Conservation (phyloP, 92 coral and sea anemone genomes). For the Micromussa lordhowensis region DNA sequence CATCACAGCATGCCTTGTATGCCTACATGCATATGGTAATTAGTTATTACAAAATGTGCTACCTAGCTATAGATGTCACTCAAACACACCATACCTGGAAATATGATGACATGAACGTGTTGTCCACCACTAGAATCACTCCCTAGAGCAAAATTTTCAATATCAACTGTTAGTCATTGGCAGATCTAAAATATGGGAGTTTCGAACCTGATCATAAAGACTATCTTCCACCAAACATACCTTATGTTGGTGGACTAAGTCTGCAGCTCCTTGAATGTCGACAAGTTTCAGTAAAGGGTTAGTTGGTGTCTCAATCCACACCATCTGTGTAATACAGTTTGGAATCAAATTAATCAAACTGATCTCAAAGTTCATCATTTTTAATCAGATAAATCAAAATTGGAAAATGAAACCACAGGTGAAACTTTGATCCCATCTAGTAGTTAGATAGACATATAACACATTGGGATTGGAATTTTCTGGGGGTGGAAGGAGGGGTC, state of each 20-base stretch:
- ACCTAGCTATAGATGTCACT: neutral
- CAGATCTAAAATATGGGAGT: neutral
- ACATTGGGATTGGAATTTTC: too few species aligned
- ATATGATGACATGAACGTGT: conserved; percentile 94
- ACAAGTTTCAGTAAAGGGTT: conserved; percentile 91
- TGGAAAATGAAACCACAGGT: too few species aligned
- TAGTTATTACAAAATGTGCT: neutral
- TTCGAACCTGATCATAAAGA: neutral
- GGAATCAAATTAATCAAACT: neutral
- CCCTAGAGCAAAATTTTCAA: conserved; percentile 58
- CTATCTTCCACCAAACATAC: conserved; percentile 31
- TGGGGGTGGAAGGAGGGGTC: too few species aligned
- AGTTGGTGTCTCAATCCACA: conserved; percentile 99
- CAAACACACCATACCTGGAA: conserved; percentile 79
- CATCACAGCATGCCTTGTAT: too few species aligned
- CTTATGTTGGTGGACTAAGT: conserved; percentile 88
- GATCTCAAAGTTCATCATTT: too few species aligned
- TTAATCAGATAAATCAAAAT: too few species aligned
- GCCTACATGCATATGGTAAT: neutral
- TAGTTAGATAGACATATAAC: too few species aligned
- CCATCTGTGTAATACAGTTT: conserved; percentile 83
- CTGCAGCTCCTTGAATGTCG: conserved; percentile 87
- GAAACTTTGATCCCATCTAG: too few species aligned
- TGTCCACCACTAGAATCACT: conserved; percentile 89
- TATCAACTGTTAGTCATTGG: neutral